Base-by-base conservation (phyloP, 2,888 invertebrate species). In the Xanthorhoe designata region DNA sequence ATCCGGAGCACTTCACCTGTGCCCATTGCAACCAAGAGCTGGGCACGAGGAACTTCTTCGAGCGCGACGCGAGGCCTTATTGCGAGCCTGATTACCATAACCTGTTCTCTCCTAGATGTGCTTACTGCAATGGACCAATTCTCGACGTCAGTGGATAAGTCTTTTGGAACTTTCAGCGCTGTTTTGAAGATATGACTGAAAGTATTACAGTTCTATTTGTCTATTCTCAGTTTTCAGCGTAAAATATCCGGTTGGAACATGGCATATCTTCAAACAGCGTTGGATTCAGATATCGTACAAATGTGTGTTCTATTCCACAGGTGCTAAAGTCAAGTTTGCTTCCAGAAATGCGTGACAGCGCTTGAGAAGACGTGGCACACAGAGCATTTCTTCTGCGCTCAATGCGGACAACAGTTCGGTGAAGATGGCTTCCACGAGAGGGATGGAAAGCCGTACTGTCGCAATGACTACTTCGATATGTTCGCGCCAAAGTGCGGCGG, bases 11-110 rank as follows among this genome's bases (percentile, higher is more conserved):
- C 92, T 99, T 99, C 93, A 98, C 97, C 68, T 99, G 99, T 94
- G 97, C 97, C 75, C 98, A 99, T 86, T 99, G 99, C 95, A 97
- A 97, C 83, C 98, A 98, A 85, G 98, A 99, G 89, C 93, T 99
- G 83, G 99, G 99, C 69, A 99, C 99, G 62, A 96, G 98, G 86
- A 99, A 99, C 94, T 99, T 99, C 96, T 99, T 99, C 91, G 99
- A 99, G 92, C 95, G 99, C 74, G 99, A 99, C 78, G 98, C 98
- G 62, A 96, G 96, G 84, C 99, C 99, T 0, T 99, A 99, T 93
- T 99, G 99, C 94, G 99, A 99, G 90, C 96, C 97, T 7, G 99
- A 99, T 92, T 99, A 99, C 91, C 99, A 99, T 94, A 98, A 98
- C 85, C 95, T 99, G 69, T 99, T 99, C 94, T 99, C 99, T 78